These are phyloP conservation scores for Heloderma charlesbogerti DNA, from an alignment of 2,113 vertebrate genomes.

Conservation along the genomic window DNA sequence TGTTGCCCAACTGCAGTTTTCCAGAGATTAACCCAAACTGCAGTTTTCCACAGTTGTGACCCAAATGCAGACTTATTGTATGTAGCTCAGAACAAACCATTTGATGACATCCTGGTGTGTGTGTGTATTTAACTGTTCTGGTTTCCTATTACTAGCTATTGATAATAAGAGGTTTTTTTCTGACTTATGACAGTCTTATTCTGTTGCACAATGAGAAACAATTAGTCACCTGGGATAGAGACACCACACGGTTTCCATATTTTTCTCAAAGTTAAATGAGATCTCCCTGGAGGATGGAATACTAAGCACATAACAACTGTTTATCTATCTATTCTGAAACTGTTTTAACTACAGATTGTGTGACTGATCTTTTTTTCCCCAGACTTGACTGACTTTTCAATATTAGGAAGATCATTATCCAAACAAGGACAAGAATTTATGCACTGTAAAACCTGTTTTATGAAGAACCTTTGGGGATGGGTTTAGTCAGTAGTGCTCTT, in stretches of 20 bases:
- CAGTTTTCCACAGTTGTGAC: too few species aligned
- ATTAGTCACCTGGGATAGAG: neutral
- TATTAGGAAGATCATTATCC: neutral
- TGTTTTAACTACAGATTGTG: neutral
- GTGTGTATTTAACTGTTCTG: neutral
- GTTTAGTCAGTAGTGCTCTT: neutral
- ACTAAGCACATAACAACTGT: neutral
- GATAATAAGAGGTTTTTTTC: neutral
- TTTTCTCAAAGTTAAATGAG: neutral
- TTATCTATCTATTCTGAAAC: neutral
- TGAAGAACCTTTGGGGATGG: too few species aligned
- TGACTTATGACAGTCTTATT: neutral
- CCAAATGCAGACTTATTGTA: neutral
- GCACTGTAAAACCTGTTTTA: too few species aligned
- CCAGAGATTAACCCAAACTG: too few species aligned
- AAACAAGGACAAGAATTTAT: neutral
- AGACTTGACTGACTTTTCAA: neutral
- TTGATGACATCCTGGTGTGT: neutral
- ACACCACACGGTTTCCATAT: neutral
- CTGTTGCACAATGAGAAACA: neutral
- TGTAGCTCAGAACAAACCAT: neutral
- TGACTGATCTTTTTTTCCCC: neutral
- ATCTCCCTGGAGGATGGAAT: too few species aligned
- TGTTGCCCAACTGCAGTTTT: neutral
- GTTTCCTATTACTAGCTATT: neutral